Evolutionary conservation across 2,113 vertebrate genomes (phyloP).

Genomic region (Thamnaconus septentrionalis): DNA sequence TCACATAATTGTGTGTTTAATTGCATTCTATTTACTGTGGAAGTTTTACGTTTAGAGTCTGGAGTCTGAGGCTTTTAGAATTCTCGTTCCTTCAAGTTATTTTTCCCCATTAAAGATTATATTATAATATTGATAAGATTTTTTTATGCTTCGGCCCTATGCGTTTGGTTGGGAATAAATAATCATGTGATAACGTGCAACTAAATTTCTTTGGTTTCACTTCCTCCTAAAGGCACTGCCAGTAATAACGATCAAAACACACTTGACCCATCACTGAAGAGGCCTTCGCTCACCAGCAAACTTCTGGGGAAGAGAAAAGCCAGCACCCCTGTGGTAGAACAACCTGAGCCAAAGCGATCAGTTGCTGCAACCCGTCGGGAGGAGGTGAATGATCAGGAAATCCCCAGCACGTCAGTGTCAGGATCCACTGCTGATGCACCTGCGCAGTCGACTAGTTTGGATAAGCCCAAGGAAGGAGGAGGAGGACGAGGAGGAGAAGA

Average conservation of each 20-base stretch:
- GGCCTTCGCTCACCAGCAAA: constrained; percentile 37
- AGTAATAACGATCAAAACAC: constrained; percentile 19
- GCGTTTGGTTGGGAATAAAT: too few relatives aligned
- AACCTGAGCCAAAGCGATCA: constrained; percentile 43
- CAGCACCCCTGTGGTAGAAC: constrained; percentile 32
- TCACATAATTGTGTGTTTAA: too few relatives aligned
- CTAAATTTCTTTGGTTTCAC: not conserved
- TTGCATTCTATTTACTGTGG: too few relatives aligned
- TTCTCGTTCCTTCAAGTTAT: too few relatives aligned
- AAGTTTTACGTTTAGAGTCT: too few relatives aligned
- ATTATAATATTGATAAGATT: too few relatives aligned
- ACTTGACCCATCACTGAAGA: not conserved
- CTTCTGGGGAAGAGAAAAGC: constrained; percentile 68
- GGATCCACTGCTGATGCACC: constrained; percentile 14
- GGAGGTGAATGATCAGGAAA: not conserved
- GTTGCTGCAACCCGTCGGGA: not conserved
- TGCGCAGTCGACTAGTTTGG: not conserved
- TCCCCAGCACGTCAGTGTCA: constrained; percentile 33
- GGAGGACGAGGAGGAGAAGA: too few relatives aligned
- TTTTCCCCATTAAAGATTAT: too few relatives aligned
- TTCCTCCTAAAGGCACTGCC: constrained; percentile 38
- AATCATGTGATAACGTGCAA: not conserved
- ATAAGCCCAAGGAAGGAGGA: not conserved
- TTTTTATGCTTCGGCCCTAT: too few relatives aligned
- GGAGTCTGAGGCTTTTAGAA: too few relatives aligned